Evolutionary conservation across 2,797 vertebrate genomes (phyloP), one percentile per base, ranked within the genome.

Genomic region (Heterohyrax brucei): DNA sequence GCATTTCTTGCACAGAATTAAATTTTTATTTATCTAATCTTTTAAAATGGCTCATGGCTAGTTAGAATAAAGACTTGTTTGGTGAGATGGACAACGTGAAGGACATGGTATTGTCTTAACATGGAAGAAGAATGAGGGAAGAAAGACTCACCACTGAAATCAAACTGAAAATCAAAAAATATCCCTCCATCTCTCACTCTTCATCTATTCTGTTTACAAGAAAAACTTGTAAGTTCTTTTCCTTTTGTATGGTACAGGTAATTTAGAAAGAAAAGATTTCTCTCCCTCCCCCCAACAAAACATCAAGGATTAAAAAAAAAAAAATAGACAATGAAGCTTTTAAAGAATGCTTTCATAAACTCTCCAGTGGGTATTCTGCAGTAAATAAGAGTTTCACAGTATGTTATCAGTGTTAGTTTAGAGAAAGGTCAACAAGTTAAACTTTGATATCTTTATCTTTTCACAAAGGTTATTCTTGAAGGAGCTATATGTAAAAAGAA

Each of bases 341-440:
- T 92, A 89, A 92, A 94, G 92, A 86, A 96, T 68, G 24, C 33
- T 91, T 92, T 96, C 62, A 46, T 56, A 64, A 93, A 1, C 9
- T 10, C 61, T 95, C 66, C 21, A 18, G 19, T 53, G 33, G 5
- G 8, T 84, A 62, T 56, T 96, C 61, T 50, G 59, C 33, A 92
- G 61, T 83, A 95, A 97, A 59, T 77, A 95, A 59, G 50, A 91
- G 79, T 86, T 97, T 94, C 50, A 84, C 94, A 94, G 78, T 64
- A n/a, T 91, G 98, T 96, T 96, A 66, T 93, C 83, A 77, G 53
- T 79, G 33, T 87, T 89, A 79, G 44, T 81, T 89, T 92, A 46
- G 89, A 96, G 92, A 97, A 97, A 97, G 86, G 83, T 97, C 87
- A 92, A 76, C 79, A 96, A 97, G 93, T 91, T 97, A 66, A 91